These are phyloP conservation scores for Bradypodion ventrale DNA, from an alignment of 2,797 vertebrate species.

Conservation along the genomic window DNA sequence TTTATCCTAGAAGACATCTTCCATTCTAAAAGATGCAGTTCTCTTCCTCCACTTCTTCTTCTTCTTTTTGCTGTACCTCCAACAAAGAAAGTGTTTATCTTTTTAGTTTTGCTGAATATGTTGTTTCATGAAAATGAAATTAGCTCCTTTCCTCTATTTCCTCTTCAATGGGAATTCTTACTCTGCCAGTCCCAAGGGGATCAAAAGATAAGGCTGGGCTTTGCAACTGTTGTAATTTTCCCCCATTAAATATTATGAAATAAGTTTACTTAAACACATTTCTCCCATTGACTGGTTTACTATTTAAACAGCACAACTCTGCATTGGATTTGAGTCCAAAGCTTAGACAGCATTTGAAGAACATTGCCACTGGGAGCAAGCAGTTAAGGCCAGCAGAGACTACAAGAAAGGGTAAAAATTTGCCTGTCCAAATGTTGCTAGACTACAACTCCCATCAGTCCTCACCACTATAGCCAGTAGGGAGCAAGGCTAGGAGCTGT, in stretches of 20 bases:
- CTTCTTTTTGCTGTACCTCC: constrained; percentile 52
- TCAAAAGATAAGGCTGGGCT: constrained; percentile 49
- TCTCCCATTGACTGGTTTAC: constrained; percentile 29
- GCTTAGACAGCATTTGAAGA: constrained; percentile 11
- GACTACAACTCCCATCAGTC: no score
- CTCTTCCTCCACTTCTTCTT: constrained; percentile 26
- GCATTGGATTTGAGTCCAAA: constrained; percentile 1
- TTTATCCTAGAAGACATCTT: constrained; percentile 63
- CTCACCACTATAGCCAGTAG: no score
- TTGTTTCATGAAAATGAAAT: constrained; percentile 53
- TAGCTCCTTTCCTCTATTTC: constrained; percentile 33
- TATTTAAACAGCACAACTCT: constrained; percentile 25
- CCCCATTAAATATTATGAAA: background rate
- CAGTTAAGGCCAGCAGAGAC: background rate
- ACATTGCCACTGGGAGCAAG: background rate
- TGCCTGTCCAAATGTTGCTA: no score
- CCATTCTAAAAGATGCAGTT: constrained; percentile 56
- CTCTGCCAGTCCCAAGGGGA: constrained; percentile 16
- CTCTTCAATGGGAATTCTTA: constrained; percentile 47
- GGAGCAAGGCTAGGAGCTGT: no score
- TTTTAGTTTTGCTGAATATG: constrained; percentile 30
- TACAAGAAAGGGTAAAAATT: no score
- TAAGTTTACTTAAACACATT: constrained; percentile 16
- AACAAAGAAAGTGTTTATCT: constrained; percentile 60
- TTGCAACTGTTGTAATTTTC: constrained; percentile 45